Evolutionary conservation across 1,140 invertebrate genomes (phyloP), one percentile per base, ranked within the genome.

Genomic region (Danaus plexippus): DNA sequence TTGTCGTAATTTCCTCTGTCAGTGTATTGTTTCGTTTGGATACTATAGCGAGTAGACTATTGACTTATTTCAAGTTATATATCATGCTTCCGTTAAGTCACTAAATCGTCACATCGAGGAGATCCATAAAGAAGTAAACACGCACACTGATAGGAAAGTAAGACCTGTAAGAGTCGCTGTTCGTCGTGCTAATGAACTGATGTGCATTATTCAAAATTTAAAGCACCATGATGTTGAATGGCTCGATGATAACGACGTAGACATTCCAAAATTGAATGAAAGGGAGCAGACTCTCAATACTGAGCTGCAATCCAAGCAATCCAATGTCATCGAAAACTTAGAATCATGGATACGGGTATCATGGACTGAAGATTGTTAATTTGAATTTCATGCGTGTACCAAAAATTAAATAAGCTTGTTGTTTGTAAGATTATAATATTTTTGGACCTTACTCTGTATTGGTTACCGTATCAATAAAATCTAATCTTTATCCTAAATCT

Each of bases 171-270:
- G 68, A 67, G 52, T 71, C 42, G 63, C 64, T 70, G 64, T 57
- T 66, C 61, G 61, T 61, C 61, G 67, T 64, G 54, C 59, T 65
- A 70, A 67, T 59, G 52, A 59, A 59, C 47, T 59, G 52, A 71
- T 71, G 63, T 67, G 66, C 63, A 66, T 67, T 60, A 67, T 67
- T 66, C 63, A 68, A 71, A 66, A 69, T 69, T 69, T 66, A 65
- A 62, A 71, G 58, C 62, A 69, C 54, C 57, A 63, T 15, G 64
- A 69, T 65, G 62, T 66, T 68, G 60, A 69, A 68, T 72, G 64
- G 61, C 54, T 69, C 61, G 56, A 67, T 66, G 59, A 64, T 58
- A 62, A 60, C 49, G 56, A 67, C 46, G 59, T 64, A 55, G 59
- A 66, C 51, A 63, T 67, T 63, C 54, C 54, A 65, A 62, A 67